Conservation (phyloP, 2,888 invertebrate species). For the Neoaliturus tenellus region DNA sequence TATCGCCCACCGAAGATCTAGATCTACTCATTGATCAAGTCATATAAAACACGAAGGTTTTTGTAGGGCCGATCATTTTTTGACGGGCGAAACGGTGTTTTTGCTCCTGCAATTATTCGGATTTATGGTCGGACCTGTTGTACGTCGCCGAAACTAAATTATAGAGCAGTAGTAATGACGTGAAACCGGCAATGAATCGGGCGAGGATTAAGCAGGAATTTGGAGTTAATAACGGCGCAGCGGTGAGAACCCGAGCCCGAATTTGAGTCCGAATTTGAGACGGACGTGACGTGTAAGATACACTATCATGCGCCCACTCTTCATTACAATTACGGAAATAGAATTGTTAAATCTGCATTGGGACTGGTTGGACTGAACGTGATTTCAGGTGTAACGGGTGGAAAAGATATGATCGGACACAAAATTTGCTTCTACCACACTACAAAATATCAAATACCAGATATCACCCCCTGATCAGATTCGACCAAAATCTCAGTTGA, state of each 20-base stretch:
- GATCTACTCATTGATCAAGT: slow-evolving; percentile 18
- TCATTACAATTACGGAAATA: background rate
- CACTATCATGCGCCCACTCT: background rate
- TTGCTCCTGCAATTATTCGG: slow-evolving; percentile 8
- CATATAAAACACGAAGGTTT: background rate
- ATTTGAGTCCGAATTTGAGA: background rate
- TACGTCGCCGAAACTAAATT: slow-evolving; percentile 21
- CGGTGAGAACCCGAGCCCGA: background rate
- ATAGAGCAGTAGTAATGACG: slow-evolving; percentile 39
- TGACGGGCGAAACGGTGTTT: slow-evolving; percentile 7
- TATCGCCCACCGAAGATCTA: background rate
- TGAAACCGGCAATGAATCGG: slow-evolving; percentile 34
- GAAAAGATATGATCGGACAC: no score
- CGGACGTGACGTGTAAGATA: background rate
- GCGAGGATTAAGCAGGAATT: slow-evolving; percentile 21
- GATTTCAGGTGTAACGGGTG: no score
- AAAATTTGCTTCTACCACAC: no score
- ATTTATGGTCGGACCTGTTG: slow-evolving; percentile 20
- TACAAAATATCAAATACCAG: no score
- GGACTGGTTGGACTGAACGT: no score
- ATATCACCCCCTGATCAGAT: no score
- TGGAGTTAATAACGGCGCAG: slow-evolving; percentile 3
- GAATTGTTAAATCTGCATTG: background rate
- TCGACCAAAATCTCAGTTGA: no score
- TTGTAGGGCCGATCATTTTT: slow-evolving; percentile 3